Percentiles rank a stretch among this genome's conserved stretches.
Evolutionary conservation across 2,113 vertebrate species (phyloP).

Genomic region (Vireo altiloquus): DNA sequence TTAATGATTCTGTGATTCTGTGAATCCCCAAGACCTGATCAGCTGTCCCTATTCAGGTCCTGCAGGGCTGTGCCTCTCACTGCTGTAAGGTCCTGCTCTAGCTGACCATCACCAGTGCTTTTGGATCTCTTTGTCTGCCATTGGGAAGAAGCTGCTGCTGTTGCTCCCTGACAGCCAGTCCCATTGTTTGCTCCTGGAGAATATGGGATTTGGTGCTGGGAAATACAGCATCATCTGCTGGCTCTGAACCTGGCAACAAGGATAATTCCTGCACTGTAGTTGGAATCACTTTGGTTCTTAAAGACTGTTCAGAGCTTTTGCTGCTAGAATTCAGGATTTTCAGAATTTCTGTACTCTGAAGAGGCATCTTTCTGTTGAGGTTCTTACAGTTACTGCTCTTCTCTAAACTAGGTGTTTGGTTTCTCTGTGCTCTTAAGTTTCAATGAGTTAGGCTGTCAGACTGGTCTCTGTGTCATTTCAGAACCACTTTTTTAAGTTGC

Average conservation of each 20-base stretch:
- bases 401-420: not conserved
- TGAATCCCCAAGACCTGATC: not conserved
- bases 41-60: not conserved
- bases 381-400: not conserved
- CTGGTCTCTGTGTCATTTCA: not conserved
- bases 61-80: not conserved
- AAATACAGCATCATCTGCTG: rapidly evolving
- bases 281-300: not conserved
- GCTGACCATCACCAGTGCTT: not conserved
- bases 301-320: not conserved
- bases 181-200: not conserved
- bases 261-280: not conserved
- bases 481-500: not conserved
- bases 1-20: not conserved
- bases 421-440: not conserved
- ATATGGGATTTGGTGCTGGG: not conserved
- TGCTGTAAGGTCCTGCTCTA: not conserved
- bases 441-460: not conserved
- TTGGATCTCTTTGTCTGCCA: not conserved
- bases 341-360: not conserved
- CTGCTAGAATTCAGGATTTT: not conserved
- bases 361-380: not conserved
- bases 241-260: not conserved
- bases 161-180: not conserved
- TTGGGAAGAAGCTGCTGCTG: not conserved